These are phyloP conservation scores for Paracentrotus lividus DNA, from an alignment of 53 echinoderm and acorn worm species.

Conservation along the genomic window DNA sequence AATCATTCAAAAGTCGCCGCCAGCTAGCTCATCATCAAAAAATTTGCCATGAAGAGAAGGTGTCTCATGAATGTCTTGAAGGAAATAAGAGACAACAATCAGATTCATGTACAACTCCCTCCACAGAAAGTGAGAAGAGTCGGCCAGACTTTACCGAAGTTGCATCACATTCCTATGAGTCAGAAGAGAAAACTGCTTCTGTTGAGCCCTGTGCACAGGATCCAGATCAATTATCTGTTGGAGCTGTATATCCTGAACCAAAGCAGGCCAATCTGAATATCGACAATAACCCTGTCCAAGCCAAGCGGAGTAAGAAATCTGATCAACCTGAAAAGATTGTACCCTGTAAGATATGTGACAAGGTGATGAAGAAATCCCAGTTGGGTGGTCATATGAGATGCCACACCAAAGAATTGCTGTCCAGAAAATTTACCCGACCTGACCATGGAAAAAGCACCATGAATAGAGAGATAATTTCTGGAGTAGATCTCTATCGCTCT, in stretches of 20 bases:
- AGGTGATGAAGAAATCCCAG: conserved; percentile 64
- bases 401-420: conserved; percentile 63
- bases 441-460: background rate
- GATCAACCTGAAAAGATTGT: background rate
- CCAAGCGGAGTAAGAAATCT: background rate
- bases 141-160: background rate
- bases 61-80: background rate
- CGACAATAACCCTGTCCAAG: background rate
- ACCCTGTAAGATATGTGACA: conserved; percentile 62
- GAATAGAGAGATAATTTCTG: conserved; percentile 21
- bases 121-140: background rate
- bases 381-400: conserved; percentile 70
- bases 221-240: background rate
- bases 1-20: conserved; percentile 62
- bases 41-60: conserved; percentile 17
- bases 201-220: background rate
- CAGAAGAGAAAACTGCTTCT: background rate
- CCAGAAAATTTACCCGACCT: conserved; percentile 17
- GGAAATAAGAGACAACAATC: background rate
- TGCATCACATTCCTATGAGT: conserved; percentile 8
- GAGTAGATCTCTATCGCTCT: conserved; percentile 30
- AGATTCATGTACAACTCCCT: background rate
- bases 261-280: background rate
- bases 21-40: conserved; percentile 58
- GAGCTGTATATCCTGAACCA: background rate